These are phyloP conservation scores for Bombus ignitus DNA, from an alignment of 1,140 invertebrate species.

Conservation along the genomic window DNA sequence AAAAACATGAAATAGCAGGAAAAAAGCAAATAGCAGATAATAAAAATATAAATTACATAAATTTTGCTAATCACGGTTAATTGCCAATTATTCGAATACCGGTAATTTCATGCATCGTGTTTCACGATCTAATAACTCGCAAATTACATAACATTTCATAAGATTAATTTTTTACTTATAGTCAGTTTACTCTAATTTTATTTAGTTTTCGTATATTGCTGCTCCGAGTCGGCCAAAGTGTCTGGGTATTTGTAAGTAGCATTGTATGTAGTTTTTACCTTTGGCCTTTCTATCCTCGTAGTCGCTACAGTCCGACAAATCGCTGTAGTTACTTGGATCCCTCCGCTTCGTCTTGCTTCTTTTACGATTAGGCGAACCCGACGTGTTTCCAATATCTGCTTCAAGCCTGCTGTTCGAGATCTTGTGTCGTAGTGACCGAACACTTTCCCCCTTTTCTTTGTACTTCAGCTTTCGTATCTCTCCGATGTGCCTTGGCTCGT, in stretches of 20 bases:
- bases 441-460: neutral
- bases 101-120: too few relatives aligned
- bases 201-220: too few relatives aligned
- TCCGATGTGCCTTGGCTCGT: neutral
- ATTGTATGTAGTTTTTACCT: neutral
- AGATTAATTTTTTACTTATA: too few relatives aligned
- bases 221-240: too few relatives aligned
- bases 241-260: neutral
- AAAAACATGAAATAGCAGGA: too few relatives aligned
- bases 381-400: slow-evolving; percentile 11
- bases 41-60: too few relatives aligned
- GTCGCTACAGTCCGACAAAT: slow-evolving; percentile 16
- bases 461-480: neutral
- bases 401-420: neutral
- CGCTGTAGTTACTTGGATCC: neutral
- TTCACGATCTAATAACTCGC: too few relatives aligned
- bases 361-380: neutral
- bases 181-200: too few relatives aligned
- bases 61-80: too few relatives aligned
- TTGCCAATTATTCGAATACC: too few relatives aligned
- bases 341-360: neutral
- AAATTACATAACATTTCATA: too few relatives aligned
- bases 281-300: neutral
- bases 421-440: slow-evolving; percentile 1
- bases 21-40: too few relatives aligned